Conservation (phyloP, 2,113 vertebrate genomes). For the Myrmecobius fasciatus region DNA sequence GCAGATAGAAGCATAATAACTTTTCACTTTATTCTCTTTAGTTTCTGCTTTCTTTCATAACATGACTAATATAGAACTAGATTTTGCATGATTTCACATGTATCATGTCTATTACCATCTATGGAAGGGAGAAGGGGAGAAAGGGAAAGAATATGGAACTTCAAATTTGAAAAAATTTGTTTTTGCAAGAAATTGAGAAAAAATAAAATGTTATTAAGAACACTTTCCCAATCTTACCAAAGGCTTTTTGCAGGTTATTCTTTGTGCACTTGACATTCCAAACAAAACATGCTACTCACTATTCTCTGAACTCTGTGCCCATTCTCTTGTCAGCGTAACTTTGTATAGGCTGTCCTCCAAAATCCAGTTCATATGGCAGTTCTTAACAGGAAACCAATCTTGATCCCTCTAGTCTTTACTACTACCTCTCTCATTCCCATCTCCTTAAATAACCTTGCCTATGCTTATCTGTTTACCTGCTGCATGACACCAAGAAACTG, state of each 20-base stretch:
- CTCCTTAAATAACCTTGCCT: not conserved
- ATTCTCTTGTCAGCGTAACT: not conserved
- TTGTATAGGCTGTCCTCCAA: not conserved
- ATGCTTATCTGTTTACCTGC: not conserved
- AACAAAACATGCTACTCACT: not conserved
- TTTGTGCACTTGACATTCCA: not conserved
- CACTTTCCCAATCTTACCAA: not conserved
- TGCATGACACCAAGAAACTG: not conserved
- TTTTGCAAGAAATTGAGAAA: not conserved
- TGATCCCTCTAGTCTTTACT: not conserved
- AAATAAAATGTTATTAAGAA: not conserved
- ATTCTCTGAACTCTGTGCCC: not conserved
- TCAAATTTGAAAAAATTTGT: not conserved
- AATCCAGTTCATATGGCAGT: not conserved
- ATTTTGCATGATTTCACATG: not conserved
- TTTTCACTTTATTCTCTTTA: not conserved
- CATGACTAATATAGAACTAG: not conserved
- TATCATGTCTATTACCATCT: not conserved
- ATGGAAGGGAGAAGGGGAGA: no score
- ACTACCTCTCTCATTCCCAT: not conserved
- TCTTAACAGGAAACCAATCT: not conserved
- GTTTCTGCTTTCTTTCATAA: not conserved
- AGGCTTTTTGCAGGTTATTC: not conserved
- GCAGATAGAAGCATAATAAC: not conserved
- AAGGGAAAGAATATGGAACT: not conserved